Evolutionary conservation across 2,797 vertebrate genomes (phyloP).

Genomic region (Eulemur mongoz): DNA sequence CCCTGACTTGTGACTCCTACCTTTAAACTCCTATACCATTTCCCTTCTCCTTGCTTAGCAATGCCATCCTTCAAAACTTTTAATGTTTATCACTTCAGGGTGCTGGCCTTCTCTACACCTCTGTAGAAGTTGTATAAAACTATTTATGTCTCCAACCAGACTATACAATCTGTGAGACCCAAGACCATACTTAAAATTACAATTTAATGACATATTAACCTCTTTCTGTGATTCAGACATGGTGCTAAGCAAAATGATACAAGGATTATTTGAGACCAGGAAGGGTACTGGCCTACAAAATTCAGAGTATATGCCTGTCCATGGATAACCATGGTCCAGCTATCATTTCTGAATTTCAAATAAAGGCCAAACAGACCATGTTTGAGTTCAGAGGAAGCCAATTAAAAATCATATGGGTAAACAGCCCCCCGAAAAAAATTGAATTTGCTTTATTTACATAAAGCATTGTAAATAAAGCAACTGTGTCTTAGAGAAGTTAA

Average conservation of each 20-base stretch:
- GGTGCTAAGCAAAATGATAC: not conserved
- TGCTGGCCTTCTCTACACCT: not conserved
- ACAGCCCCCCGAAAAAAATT: not conserved
- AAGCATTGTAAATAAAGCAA: not conserved
- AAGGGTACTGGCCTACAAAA: not conserved
- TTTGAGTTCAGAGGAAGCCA: slow-evolving; percentile 22
- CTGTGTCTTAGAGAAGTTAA: not conserved
- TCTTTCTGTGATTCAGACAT: not conserved
- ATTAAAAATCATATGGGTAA: slow-evolving; percentile 41
- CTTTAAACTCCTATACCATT: not conserved
- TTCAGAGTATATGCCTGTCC: not conserved
- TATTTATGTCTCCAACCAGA: not conserved
- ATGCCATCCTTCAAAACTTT: not conserved
- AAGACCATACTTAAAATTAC: not conserved
- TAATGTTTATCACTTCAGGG: not conserved
- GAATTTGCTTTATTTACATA: not conserved
- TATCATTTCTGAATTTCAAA: slow-evolving; percentile 19
- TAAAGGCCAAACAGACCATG: not conserved
- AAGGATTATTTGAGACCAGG: not conserved
- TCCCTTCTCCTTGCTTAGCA: not conserved
- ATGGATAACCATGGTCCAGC: not conserved
- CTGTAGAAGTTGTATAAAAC: slow-evolving; percentile 14
- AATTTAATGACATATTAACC: not conserved
- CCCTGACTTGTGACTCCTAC: not conserved
- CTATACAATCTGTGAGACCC: not conserved